phyloP scores from a whole-genome alignment of 2,888 invertebrate genomes.

The Branchinecta sandiegonensis region DNA sequence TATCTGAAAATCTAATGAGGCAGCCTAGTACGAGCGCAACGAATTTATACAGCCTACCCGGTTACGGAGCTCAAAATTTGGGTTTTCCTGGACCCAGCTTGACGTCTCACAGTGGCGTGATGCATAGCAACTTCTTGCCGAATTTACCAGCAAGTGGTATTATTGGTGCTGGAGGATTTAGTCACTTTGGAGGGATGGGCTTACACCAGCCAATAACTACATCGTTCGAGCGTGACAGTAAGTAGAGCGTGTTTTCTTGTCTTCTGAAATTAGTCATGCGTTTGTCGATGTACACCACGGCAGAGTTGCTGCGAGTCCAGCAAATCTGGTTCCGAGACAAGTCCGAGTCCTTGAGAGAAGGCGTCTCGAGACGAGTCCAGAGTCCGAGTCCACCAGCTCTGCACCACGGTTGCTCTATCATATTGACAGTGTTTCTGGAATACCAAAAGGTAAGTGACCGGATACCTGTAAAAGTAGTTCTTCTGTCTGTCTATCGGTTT shows the following conservation, averaged over 20 bases:
- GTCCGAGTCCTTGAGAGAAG: too few species aligned
- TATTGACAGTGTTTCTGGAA: not conserved
- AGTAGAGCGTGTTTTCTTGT: not conserved
- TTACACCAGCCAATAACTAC: not conserved
- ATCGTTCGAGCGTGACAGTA: slow-evolving; percentile 8
- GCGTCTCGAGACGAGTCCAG: too few species aligned
- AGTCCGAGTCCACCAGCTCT: too few species aligned
- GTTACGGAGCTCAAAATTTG: not conserved
- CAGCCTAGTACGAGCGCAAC: slow-evolving; percentile 6
- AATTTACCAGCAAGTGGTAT: not conserved
- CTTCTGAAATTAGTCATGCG: not conserved
- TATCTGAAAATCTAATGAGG: not conserved
- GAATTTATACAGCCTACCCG: not conserved
- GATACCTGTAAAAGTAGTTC: too few species aligned
- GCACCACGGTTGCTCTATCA: too few species aligned
- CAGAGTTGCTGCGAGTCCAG: too few species aligned
- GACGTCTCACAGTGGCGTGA: not conserved
- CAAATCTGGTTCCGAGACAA: too few species aligned
- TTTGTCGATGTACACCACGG: too few species aligned
- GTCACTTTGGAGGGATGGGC: not conserved
- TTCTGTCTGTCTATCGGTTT: too few species aligned
- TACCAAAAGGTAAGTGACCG: not conserved
- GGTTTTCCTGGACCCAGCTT: not conserved
- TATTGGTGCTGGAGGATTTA: not conserved
- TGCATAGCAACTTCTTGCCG: not conserved